A percentile compares a stretch with the other conserved stretches of the same genome.
Evolutionary conservation across 2,888 invertebrate genomes (phyloP).

Genomic region (Belgica antarctica): DNA sequence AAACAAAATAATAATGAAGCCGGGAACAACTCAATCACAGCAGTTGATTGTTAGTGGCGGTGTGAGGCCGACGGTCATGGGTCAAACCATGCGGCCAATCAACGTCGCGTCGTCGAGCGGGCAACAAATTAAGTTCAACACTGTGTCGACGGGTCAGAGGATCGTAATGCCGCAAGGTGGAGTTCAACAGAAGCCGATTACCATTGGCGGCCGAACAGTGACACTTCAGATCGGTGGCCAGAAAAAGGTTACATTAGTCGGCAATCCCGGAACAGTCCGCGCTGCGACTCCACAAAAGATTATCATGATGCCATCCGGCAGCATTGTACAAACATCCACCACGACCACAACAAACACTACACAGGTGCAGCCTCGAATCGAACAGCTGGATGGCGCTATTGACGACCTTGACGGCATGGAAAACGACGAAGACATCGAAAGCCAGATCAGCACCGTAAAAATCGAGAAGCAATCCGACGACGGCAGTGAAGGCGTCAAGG

Average conservation of each 20-base stretch:
- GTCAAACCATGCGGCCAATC: constrained; percentile 62
- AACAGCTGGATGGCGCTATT: constrained; percentile 52
- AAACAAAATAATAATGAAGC: constrained; percentile 67
- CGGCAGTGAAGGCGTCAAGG: constrained; percentile 25
- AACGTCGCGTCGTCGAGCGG: constrained; percentile 45
- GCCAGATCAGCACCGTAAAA: constrained; percentile 40
- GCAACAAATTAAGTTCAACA: constrained; percentile 48
- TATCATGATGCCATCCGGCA: constrained; percentile 58
- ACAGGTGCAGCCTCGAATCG: constrained; percentile 47
- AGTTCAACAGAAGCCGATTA: constrained; percentile 60
- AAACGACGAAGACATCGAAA: constrained; percentile 38
- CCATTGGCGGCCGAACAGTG: constrained; percentile 69
- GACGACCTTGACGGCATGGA: constrained; percentile 39
- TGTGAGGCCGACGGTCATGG: constrained; percentile 49
- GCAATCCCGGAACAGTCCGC: not conserved
- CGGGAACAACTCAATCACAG: constrained; percentile 71
- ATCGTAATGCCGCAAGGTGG: constrained; percentile 23
- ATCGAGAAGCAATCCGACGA: constrained; percentile 38
- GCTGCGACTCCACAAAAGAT: constrained; percentile 50
- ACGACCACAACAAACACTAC: constrained; percentile 13
- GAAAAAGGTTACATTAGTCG: constrained; percentile 64
- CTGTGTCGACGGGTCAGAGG: constrained; percentile 3
- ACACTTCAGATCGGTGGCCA: constrained; percentile 66
- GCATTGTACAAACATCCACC: not conserved
- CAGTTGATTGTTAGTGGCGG: constrained; percentile 61